Base-by-base conservation (phyloP, 1,140 invertebrate genomes). In the Caenorhabditis brenneri region DNA sequence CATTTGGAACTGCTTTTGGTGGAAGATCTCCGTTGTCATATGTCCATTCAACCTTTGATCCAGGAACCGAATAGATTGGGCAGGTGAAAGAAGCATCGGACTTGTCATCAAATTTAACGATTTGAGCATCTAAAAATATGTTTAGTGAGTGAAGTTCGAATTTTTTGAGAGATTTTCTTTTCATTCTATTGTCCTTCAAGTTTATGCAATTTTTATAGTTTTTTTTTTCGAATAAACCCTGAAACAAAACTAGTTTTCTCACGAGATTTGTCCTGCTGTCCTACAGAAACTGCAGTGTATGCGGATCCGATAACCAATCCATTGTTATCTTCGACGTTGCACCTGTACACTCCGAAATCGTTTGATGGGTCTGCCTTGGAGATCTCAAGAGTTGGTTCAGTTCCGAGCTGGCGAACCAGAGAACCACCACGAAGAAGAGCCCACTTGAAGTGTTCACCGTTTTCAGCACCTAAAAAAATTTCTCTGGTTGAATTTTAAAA, bases 281-380 rank as follows among this genome's bases (percentile, higher is more conserved):
- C 89, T 46, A 90, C 89, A 27, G 85, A 84, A 27, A 90, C 89
- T 48, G 89, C 89, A 12, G 86, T 87, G 74, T 87, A 90, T 6
- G 89, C 89, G 39, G 69, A 78, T 55, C 90, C 89, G 36, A 90
- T 48, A 12, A 85, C 55, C 29, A 90, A 80, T 48, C 89, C 88
- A 46, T 90, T 88, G 42, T 89, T 88, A 80, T 88, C 89, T 46
- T 90, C 90, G 12, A 91, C 89, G 74, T 91, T 87, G 84, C 89
- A 90, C 51, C 89, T 83, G 79, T 90, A 90, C 24, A 90, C 89
- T 36, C 89, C 89, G 78, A 88, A 91, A 49, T 90, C 89, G 51
- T 91, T 89, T 27, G 86, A 85, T 33, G 88, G 90, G 42, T 90
- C 89, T 16, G 90, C 90, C 16, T 55, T 81, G 49, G 89, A 87